A percentile compares a stretch with the other conserved stretches of the same genome.
phyloP scores from a whole-genome alignment of 2,888 invertebrate genomes.

The Xestia c-nigrum region DNA sequence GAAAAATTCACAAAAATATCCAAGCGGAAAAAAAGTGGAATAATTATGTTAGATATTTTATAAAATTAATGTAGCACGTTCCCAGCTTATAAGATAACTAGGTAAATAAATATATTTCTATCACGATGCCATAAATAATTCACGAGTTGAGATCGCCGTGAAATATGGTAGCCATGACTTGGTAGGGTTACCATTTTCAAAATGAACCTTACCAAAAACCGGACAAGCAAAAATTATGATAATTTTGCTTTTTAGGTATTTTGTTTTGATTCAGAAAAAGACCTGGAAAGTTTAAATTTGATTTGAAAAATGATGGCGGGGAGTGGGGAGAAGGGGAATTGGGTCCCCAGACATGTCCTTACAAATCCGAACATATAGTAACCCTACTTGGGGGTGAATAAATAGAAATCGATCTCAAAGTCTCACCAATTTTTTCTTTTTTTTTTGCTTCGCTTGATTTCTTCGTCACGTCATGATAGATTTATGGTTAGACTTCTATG shows the following conservation, averaged over 20 bases:
- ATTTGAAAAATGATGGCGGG: background rate
- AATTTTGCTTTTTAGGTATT: background rate
- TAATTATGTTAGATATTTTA: background rate
- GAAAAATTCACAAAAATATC: background rate
- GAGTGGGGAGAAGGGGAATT: background rate
- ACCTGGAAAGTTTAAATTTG: background rate
- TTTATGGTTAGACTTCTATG: constrained; percentile 72
- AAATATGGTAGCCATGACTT: constrained; percentile 82
- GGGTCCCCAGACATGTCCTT: background rate
- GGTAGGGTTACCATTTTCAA: constrained; percentile 16
- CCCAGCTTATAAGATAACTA: constrained; percentile 41
- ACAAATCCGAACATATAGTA: background rate
- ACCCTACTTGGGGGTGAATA: constrained; percentile 74
- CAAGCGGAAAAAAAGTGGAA: background rate
- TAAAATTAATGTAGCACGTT: constrained; percentile 41
- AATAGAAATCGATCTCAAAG: constrained; percentile 73
- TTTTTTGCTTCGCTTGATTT: constrained; percentile 56
- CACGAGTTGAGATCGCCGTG: constrained; percentile 79
- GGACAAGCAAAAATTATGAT: background rate
- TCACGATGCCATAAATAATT: constrained; percentile 86
- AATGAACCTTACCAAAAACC: background rate
- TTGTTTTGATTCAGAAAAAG: background rate
- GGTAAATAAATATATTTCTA: constrained; percentile 75
- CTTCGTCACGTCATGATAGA: constrained; percentile 73
- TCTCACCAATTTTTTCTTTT: constrained; percentile 61